A percentile compares a stretch with the other conserved stretches of the same genome.
phyloP scores from a whole-genome alignment of 2,888 invertebrate species.

The Lasius fuliginosus region DNA sequence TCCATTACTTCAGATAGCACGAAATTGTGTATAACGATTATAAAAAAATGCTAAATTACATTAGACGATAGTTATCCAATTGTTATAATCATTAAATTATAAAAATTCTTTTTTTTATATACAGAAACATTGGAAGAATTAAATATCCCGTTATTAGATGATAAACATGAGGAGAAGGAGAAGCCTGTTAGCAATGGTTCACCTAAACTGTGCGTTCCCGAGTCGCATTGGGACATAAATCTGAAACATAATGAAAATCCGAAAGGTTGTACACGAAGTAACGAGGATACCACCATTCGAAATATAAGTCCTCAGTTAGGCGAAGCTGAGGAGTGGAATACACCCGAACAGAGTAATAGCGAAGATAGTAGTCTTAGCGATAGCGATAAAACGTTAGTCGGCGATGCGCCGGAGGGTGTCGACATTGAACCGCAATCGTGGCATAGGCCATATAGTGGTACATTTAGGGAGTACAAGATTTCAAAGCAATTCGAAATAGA shows the following conservation, averaged over 20 bases:
- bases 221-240: constrained; percentile 48
- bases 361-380: constrained; percentile 93
- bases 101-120: constrained; percentile 60
- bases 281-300: constrained; percentile 61
- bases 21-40: background rate
- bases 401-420: constrained; percentile 87
- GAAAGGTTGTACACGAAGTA: constrained; percentile 44
- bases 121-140: constrained; percentile 86
- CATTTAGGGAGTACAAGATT: constrained; percentile 21
- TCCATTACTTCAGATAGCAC: background rate
- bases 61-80: background rate
- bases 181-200: constrained; percentile 68
- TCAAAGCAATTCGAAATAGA: constrained; percentile 71
- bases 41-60: background rate
- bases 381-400: constrained; percentile 90
- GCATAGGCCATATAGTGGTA: background rate
- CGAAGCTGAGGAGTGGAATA: constrained; percentile 80
- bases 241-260: constrained; percentile 51
- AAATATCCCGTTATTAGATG: constrained; percentile 87
- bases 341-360: constrained; percentile 90
- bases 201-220: constrained; percentile 64
- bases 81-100: background rate
- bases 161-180: constrained; percentile 68
- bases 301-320: constrained; percentile 70
- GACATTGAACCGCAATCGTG: constrained; percentile 69